Conservation (phyloP, 2,113 vertebrate species). For the Aythya baeri region DNA sequence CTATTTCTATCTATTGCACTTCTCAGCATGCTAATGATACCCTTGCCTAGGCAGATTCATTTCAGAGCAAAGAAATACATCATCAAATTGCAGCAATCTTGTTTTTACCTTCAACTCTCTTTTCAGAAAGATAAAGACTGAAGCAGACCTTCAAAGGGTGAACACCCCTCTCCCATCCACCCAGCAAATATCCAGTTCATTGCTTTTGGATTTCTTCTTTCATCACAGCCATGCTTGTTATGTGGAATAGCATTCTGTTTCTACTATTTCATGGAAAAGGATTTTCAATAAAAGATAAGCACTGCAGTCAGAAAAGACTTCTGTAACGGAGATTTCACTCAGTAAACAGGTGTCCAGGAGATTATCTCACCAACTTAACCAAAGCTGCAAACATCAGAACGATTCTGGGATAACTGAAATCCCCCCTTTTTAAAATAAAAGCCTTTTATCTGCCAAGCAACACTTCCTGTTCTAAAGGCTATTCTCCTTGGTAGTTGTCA, state of each 20-base stretch:
- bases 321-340: background rate
- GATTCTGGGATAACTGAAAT: background rate
- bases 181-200: background rate
- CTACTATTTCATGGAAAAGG: background rate
- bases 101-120: background rate
- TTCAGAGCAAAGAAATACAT: background rate
- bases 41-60: background rate
- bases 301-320: background rate
- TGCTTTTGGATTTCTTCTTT: slow-evolving; percentile 16
- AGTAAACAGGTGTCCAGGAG: slow-evolving; percentile 57
- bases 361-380: slow-evolving; percentile 54
- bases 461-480: slow-evolving; percentile 31
- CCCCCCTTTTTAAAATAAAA: background rate
- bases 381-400: slow-evolving; percentile 34
- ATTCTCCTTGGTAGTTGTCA: slow-evolving; percentile 10
- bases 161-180: background rate
- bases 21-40: background rate
- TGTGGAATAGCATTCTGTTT: background rate
- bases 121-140: background rate
- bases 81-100: background rate
- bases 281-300: slow-evolving; percentile 47
- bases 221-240: background rate
- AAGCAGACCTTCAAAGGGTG: background rate
- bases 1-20: background rate
- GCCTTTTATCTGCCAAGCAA: slow-evolving; percentile 52